Evolutionary conservation across 2,888 invertebrate species (phyloP).

Genomic region (Teinopalpus imperialis): DNA sequence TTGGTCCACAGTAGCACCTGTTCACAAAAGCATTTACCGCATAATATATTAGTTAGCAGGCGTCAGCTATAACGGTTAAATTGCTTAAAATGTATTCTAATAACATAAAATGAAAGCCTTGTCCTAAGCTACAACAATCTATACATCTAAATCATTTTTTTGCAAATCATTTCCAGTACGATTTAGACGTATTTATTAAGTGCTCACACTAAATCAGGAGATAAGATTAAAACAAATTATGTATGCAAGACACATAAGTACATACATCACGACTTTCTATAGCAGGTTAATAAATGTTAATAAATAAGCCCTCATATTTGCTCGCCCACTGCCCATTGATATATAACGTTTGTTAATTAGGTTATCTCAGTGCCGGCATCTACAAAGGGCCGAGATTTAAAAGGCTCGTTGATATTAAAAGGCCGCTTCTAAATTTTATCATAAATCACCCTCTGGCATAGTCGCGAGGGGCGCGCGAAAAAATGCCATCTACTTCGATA

Average conservation of each 20-base stretch:
- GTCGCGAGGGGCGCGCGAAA: slow-evolving; percentile 72
- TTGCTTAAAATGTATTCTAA: too few relatives aligned
- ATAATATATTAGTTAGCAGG: too few relatives aligned
- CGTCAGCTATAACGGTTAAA: too few relatives aligned
- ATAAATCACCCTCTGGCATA: slow-evolving; percentile 77
- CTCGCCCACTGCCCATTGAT: slow-evolving; percentile 61
- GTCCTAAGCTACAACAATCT: too few relatives aligned
- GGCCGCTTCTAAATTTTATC: slow-evolving; percentile 74
- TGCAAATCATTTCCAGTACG: not conserved
- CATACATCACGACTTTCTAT: slow-evolving; percentile 47
- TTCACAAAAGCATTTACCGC: too few relatives aligned
- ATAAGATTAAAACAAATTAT: slow-evolving; percentile 58
- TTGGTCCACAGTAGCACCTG: too few relatives aligned
- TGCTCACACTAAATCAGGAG: slow-evolving; percentile 28
- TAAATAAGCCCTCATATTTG: slow-evolving; percentile 70
- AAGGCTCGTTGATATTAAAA: slow-evolving; percentile 78
- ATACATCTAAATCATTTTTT: too few relatives aligned
- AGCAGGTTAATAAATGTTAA: slow-evolving; percentile 49
- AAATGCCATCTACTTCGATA: slow-evolving; percentile 64
- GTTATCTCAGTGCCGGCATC: slow-evolving; percentile 77
- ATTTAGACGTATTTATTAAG: not conserved
- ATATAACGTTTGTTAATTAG: slow-evolving; percentile 79
- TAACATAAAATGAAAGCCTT: too few relatives aligned
- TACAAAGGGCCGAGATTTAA: slow-evolving; percentile 64
- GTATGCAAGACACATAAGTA: slow-evolving; percentile 23